Percentiles rank a stretch among this genome's conserved stretches.
Evolutionary conservation across 1,140 invertebrate species (phyloP).

Genomic region (Rhyzopertha dominica): DNA sequence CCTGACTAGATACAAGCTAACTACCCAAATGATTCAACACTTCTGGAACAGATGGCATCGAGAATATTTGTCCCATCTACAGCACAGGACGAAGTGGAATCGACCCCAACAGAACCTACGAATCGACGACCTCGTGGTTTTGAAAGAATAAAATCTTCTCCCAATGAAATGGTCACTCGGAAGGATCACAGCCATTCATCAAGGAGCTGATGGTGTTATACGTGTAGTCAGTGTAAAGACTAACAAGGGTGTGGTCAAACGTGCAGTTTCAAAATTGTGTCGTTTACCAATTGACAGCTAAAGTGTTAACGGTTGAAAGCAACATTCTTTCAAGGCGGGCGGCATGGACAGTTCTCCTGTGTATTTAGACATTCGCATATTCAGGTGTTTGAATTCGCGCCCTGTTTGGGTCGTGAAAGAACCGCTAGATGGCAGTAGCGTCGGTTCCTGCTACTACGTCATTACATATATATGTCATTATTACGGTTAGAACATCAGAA

Average conservation of each 20-base stretch:
- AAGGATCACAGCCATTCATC: conserved; percentile 13
- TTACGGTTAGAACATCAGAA: no score
- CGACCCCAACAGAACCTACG: conserved; percentile 9
- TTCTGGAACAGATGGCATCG: conserved; percentile 8
- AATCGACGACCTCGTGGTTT: conserved; percentile 28
- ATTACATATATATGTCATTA: no score
- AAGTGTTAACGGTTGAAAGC: no score
- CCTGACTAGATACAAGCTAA: background rate
- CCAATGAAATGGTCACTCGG: conserved; percentile 32
- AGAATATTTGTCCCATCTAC: conserved; percentile 33
- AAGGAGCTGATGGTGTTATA: conserved; percentile 19
- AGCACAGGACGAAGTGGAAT: conserved; percentile 30
- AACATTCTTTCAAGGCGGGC: no score
- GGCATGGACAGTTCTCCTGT: no score
- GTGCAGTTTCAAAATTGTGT: background rate
- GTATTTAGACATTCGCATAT: no score
- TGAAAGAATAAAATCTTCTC: conserved; percentile 36
- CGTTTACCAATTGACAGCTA: no score
- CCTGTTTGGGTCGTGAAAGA: no score
- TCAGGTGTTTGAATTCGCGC: no score
- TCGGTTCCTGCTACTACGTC: no score
- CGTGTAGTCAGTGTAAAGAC: conserved; percentile 5
- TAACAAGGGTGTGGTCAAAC: no score
- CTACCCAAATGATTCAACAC: background rate
- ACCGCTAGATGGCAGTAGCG: no score